These are phyloP conservation scores for Saxicola maurus DNA, from an alignment of 2,797 vertebrate species.

Conservation along the genomic window DNA sequence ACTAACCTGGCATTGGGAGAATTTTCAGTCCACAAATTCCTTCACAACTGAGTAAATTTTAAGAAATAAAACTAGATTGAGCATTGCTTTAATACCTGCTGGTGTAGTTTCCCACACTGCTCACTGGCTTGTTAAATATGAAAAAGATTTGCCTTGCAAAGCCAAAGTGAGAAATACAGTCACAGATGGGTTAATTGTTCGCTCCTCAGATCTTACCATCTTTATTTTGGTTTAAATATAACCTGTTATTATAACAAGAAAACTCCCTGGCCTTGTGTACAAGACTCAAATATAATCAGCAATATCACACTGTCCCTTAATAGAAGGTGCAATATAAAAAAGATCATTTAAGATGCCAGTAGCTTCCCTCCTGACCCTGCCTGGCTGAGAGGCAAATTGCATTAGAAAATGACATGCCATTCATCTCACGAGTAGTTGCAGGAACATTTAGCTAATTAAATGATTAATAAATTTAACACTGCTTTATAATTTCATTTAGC, in stretches of 20 bases:
- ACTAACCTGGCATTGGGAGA: constrained; percentile 67
- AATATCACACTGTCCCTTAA: constrained; percentile 52
- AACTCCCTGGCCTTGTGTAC: constrained; percentile 41
- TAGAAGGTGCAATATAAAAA: constrained; percentile 70
- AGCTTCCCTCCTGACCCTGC: constrained; percentile 90
- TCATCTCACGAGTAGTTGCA: constrained; percentile 92
- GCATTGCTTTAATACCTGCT: constrained; percentile 72
- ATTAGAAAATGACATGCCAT: constrained; percentile 97
- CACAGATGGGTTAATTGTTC: constrained; percentile 40
- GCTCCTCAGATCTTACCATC: not conserved
- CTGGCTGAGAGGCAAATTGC: constrained; percentile 91
- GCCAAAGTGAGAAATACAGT: constrained; percentile 17
- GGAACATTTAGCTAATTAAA: constrained; percentile 99
- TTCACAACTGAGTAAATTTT: constrained; percentile 73
- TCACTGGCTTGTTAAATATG: constrained; percentile 77
- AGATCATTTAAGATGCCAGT: constrained; percentile 81
- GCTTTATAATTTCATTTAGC: constrained; percentile 97
- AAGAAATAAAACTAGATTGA: constrained; percentile 78
- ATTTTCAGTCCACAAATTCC: constrained; percentile 73
- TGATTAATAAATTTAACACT: constrained; percentile 99
- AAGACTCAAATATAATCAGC: constrained; percentile 54
- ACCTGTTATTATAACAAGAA: constrained; percentile 21
- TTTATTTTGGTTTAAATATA: constrained; percentile 41
- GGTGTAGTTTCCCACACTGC: constrained; percentile 68
- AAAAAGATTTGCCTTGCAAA: constrained; percentile 69